phyloP scores from a whole-genome alignment of 2,888 invertebrate species.

The Drosophila dives region DNA sequence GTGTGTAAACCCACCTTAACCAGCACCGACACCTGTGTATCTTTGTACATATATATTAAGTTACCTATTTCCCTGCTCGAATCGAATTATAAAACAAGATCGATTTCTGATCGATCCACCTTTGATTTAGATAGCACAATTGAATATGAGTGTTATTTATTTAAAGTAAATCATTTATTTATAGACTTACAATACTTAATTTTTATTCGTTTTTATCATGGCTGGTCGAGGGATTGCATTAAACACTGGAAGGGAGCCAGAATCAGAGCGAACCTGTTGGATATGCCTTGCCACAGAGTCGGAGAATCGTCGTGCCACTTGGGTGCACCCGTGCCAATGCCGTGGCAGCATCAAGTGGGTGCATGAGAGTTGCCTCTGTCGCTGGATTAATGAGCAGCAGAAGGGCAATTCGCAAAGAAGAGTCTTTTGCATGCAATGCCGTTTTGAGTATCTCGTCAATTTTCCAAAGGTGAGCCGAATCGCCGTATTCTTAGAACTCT shows the following conservation, averaged over 20 bases:
- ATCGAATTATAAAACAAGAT: background rate
- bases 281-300: slow-evolving; percentile 98
- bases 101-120: background rate
- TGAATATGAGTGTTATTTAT: background rate
- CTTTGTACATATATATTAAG: background rate
- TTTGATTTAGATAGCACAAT: background rate
- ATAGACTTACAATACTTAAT: background rate
- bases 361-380: slow-evolving; percentile 96
- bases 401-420: slow-evolving; percentile 93
- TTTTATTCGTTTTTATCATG: slow-evolving; percentile 9
- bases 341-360: slow-evolving; percentile 98
- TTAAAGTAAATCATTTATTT: background rate
- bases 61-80: background rate
- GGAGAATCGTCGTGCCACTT: slow-evolving; percentile 93
- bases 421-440: slow-evolving; percentile 95
- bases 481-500: slow-evolving; percentile 92
- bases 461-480: slow-evolving; percentile 95
- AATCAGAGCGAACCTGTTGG: slow-evolving; percentile 91
- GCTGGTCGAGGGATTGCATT: slow-evolving; percentile 2
- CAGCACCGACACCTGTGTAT: background rate
- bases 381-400: slow-evolving; percentile 99
- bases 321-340: slow-evolving; percentile 98
- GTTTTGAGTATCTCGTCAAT: slow-evolving; percentile 96
- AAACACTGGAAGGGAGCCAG: background rate
- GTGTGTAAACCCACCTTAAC: background rate